phyloP scores from a whole-genome alignment of 1,140 invertebrate species.

The Potamilus streckersoni region DNA sequence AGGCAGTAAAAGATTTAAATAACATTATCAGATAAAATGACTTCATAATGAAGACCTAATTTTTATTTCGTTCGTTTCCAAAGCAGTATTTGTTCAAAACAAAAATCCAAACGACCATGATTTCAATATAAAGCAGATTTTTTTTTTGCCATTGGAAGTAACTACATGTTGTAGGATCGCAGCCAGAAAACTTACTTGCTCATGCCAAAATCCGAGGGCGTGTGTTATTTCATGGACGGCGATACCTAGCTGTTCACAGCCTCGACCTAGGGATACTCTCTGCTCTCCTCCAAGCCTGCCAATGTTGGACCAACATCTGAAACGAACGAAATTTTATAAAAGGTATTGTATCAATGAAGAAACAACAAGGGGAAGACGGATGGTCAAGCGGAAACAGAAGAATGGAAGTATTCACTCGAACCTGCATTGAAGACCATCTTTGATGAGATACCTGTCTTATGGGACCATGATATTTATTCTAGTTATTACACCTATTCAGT shows the following conservation, averaged over 20 bases:
- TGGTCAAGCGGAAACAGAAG: not conserved
- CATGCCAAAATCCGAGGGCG: slow-evolving; percentile 65
- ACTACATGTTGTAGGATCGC: not conserved
- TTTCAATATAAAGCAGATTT: no score
- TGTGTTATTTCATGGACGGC: slow-evolving; percentile 60
- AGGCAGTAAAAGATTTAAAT: no score
- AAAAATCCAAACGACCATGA: no score
- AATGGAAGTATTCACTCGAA: not conserved
- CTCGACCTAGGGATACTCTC: slow-evolving; percentile 73
- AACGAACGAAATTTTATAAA: not conserved
- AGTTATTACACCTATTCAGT: no score
- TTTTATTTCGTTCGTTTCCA: no score
- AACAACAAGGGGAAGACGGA: not conserved
- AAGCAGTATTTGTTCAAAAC: no score
- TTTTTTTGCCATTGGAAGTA: no score
- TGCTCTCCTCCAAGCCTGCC: slow-evolving; percentile 79
- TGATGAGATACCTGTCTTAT: no score
- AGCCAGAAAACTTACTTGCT: slow-evolving; percentile 54
- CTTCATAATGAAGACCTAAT: no score
- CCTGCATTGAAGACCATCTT: not conserved
- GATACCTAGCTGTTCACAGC: slow-evolving; percentile 53
- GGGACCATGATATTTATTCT: no score
- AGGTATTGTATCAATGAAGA: not conserved
- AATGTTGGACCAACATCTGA: slow-evolving; percentile 85
- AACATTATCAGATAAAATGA: no score